Evolutionary conservation across 2,797 vertebrate genomes (phyloP).

Genomic region (Siniperca undulata): DNA sequence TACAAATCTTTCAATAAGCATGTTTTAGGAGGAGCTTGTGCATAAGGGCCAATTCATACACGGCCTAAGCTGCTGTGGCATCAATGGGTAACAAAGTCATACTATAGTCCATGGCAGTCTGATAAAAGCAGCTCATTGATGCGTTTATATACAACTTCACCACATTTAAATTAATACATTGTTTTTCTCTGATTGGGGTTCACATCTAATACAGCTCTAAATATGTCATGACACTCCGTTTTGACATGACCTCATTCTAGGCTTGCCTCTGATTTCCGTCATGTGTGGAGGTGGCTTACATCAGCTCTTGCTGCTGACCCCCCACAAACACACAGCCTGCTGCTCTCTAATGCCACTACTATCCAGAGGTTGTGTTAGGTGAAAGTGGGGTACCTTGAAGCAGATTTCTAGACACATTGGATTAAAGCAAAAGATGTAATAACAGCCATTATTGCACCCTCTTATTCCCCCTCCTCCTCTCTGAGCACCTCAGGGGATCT

Average conservation of each 20-base stretch:
- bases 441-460: conserved; percentile 41
- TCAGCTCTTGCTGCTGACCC: conserved; percentile 61
- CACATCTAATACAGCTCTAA: conserved; percentile 50
- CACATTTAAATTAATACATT: too few relatives aligned
- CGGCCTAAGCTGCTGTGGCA: conserved; percentile 8
- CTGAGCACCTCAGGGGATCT: conserved; percentile 33
- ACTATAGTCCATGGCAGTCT: neutral
- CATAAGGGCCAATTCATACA: neutral
- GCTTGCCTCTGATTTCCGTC: conserved; percentile 65
- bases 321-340: conserved; percentile 9
- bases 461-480: conserved; percentile 4
- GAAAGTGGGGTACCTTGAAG: conserved; percentile 37
- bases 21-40: conserved; percentile 1
- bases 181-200: conserved; percentile 53
- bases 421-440: conserved; percentile 59
- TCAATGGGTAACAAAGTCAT: neutral
- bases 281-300: conserved; percentile 53
- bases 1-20: neutral
- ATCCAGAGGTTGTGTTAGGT: conserved; percentile 54
- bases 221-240: conserved; percentile 60
- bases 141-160: conserved; percentile 9
- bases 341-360: conserved; percentile 21
- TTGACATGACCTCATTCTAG: conserved; percentile 71
- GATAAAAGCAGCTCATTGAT: neutral
- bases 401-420: conserved; percentile 37